Evolutionary conservation across 2,888 invertebrate genomes (phyloP).

Genomic region (Fragum sueziense): DNA sequence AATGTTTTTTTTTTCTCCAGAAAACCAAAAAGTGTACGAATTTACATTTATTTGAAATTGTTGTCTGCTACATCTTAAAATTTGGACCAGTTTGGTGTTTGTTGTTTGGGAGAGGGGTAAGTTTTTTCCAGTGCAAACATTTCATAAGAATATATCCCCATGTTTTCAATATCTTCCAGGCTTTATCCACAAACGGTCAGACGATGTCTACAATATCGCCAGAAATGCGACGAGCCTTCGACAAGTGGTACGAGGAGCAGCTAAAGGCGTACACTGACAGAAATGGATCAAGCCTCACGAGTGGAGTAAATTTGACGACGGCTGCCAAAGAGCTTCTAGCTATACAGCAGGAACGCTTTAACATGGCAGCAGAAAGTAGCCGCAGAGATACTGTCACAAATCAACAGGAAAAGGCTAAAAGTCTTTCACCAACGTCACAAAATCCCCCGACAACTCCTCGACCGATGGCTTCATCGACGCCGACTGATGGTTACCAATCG

Average conservation of each 20-base stretch:
- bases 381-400: neutral
- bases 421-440: slow-evolving; percentile 26
- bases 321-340: slow-evolving; percentile 52
- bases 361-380: slow-evolving; percentile 15
- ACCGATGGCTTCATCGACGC: slow-evolving; percentile 56
- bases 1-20: too few relatives aligned
- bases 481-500: slow-evolving; percentile 50
- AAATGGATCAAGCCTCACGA: slow-evolving; percentile 15
- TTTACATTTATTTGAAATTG: too few relatives aligned
- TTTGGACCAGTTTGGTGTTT: too few relatives aligned
- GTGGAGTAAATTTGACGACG: slow-evolving; percentile 58
- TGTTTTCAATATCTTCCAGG: slow-evolving; percentile 83
- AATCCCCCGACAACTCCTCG: slow-evolving; percentile 31
- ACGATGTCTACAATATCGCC: slow-evolving; percentile 87
- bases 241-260: slow-evolving; percentile 90
- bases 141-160: too few relatives aligned
- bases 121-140: too few relatives aligned
- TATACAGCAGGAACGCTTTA: slow-evolving; percentile 48
- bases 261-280: slow-evolving; percentile 55
- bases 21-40: too few relatives aligned
- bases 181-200: slow-evolving; percentile 92
- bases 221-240: slow-evolving; percentile 93
- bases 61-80: too few relatives aligned
- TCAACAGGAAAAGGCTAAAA: slow-evolving; percentile 10
- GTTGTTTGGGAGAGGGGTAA: too few relatives aligned